phyloP scores from a whole-genome alignment of 2,888 invertebrate genomes.

The Chrysolina haemoptera region DNA sequence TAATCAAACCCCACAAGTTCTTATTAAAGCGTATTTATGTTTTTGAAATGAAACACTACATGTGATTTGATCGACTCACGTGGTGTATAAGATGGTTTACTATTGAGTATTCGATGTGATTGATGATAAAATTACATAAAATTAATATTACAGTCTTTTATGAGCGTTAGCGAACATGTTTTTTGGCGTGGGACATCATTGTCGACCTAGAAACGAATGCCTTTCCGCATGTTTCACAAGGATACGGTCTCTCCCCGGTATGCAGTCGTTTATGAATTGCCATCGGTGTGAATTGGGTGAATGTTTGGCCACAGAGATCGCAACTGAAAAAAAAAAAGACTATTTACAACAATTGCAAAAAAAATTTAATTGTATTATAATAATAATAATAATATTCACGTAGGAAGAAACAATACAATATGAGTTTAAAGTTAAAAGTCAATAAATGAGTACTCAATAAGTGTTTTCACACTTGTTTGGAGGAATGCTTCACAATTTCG shows the following conservation, averaged over 20 bases:
- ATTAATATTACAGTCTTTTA: neutral
- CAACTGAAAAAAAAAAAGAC: conserved; percentile 65
- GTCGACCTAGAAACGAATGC: conserved; percentile 75
- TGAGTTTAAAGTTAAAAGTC: no score
- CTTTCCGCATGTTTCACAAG: conserved; percentile 74
- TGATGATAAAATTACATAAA: conserved; percentile 6
- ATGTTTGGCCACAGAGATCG: conserved; percentile 76
- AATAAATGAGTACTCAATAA: no score
- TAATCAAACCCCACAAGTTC: no score
- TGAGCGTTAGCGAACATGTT: conserved; percentile 59
- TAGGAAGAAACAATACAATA: no score
- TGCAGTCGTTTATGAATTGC: conserved; percentile 76
- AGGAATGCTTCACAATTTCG: no score
- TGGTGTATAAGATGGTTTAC: neutral
- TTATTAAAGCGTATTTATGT: neutral
- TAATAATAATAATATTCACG: no score
- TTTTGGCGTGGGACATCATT: conserved; percentile 75
- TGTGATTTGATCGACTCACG: neutral
- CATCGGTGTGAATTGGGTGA: conserved; percentile 78
- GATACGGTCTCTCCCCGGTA: conserved; percentile 76
- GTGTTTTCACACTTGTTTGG: no score
- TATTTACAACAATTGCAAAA: no score
- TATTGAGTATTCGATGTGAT: conserved; percentile 17
- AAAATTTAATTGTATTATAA: no score
- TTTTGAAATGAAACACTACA: neutral